These are phyloP conservation scores for Antrozous pallidus DNA, from an alignment of 2,797 vertebrate species.

Conservation along the genomic window DNA sequence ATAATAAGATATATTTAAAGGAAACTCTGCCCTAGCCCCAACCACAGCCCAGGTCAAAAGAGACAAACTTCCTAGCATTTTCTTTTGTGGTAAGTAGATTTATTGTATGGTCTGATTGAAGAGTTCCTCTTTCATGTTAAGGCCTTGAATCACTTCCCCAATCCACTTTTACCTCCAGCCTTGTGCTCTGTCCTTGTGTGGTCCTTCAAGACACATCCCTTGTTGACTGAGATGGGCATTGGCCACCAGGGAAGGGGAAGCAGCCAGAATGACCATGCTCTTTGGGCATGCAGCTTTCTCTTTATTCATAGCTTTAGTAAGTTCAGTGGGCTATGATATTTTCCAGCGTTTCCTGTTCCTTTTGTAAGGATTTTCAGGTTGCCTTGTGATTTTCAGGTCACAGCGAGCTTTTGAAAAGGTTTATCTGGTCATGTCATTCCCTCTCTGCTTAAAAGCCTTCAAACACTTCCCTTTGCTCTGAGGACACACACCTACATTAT, in stretches of 20 bases:
- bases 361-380: conserved; percentile 24
- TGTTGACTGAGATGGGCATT: neutral
- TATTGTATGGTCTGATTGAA: neutral
- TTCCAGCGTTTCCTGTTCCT: neutral
- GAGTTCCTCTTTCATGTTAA: neutral
- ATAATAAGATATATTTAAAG: neutral
- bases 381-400: neutral
- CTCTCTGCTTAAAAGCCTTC: neutral
- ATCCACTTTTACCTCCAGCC: neutral
- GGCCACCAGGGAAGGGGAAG: neutral
- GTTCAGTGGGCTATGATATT: neutral
- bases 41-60: neutral
- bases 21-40: neutral
- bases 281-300: neutral
- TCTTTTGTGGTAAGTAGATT: neutral
- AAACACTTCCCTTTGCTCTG: neutral
- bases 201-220: neutral
- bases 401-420: neutral
- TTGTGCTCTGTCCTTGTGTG: neutral
- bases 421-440: neutral
- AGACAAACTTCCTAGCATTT: neutral
- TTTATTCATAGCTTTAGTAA: neutral
- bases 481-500: neutral
- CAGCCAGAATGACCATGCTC: neutral
- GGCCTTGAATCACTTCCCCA: neutral